Evolutionary conservation across 2,113 vertebrate species (phyloP).

Genomic region (Tretioscincus oriximinensis): DNA sequence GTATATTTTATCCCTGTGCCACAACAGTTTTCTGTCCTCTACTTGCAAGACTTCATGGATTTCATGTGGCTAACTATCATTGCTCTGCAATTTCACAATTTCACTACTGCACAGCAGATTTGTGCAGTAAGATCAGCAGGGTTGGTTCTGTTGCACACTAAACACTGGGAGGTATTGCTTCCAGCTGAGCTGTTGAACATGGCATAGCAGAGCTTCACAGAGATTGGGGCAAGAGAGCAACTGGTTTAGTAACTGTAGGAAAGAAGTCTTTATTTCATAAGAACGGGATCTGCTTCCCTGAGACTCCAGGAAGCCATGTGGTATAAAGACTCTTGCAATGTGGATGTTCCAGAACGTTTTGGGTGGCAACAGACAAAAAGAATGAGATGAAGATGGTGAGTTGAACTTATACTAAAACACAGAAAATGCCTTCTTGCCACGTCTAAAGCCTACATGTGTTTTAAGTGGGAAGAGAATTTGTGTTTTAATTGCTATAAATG

Average conservation of each 20-base stretch:
- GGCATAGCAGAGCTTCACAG: constrained; percentile 26
- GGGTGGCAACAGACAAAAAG: background rate
- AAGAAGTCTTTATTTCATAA: constrained; percentile 5
- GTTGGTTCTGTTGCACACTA: background rate
- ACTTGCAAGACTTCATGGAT: background rate
- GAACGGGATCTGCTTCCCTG: background rate
- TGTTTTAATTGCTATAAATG: background rate
- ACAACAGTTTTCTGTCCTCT: no score
- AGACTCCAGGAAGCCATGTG: background rate
- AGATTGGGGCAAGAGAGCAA: background rate
- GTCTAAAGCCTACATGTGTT: background rate
- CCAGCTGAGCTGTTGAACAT: constrained; percentile 13
- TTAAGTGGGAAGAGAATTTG: background rate
- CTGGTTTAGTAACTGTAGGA: constrained; percentile 2
- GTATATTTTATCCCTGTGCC: no score
- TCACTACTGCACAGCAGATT: background rate
- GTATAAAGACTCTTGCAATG: constrained; percentile 4
- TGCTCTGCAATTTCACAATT: background rate
- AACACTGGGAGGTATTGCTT: background rate
- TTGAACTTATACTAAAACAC: background rate
- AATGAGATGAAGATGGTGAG: background rate
- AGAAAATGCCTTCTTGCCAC: background rate
- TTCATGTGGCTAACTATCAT: background rate
- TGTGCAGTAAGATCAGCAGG: constrained; percentile 1
- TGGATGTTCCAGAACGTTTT: background rate